A percentile compares a stretch with the other conserved stretches of the same genome.
phyloP scores from a whole-genome alignment of 1,140 invertebrate genomes.

The Monochamus saltuarius region DNA sequence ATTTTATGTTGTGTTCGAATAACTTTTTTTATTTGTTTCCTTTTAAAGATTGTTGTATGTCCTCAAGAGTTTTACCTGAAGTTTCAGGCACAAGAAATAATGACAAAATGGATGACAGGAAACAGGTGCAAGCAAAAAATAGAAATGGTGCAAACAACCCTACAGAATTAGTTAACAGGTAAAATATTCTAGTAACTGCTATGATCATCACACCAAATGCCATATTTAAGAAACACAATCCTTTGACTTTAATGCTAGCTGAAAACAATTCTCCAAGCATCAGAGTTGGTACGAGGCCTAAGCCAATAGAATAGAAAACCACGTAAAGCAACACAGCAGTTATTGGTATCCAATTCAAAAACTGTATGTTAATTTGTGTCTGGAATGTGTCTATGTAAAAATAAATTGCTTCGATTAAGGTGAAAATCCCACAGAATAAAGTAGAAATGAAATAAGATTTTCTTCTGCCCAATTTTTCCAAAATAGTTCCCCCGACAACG shows the following conservation, averaged over 20 bases:
- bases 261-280: constrained; percentile 45
- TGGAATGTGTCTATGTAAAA: constrained; percentile 54
- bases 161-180: constrained; percentile 54
- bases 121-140: constrained; percentile 73
- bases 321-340: constrained; percentile 37
- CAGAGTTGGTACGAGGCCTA: constrained; percentile 37
- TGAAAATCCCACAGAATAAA: constrained; percentile 55
- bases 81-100: constrained; percentile 85
- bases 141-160: constrained; percentile 74
- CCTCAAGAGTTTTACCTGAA: constrained; percentile 79
- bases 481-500: constrained; percentile 60
- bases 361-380: constrained; percentile 37
- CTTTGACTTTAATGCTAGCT: constrained; percentile 44
- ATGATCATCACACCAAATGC: constrained; percentile 35
- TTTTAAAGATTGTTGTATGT: constrained; percentile 8
- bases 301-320: constrained; percentile 30
- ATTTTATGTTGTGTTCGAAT: no score
- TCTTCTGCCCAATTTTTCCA: constrained; percentile 70
- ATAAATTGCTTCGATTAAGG: constrained; percentile 59
- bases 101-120: constrained; percentile 73
- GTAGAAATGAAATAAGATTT: constrained; percentile 64
- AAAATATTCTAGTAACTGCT: constrained; percentile 46
- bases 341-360: constrained; percentile 38
- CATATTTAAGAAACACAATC: constrained; percentile 32
- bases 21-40: neutral